phyloP scores from a whole-genome alignment of 2,113 vertebrate genomes.

The Condylura cristata region DNA sequence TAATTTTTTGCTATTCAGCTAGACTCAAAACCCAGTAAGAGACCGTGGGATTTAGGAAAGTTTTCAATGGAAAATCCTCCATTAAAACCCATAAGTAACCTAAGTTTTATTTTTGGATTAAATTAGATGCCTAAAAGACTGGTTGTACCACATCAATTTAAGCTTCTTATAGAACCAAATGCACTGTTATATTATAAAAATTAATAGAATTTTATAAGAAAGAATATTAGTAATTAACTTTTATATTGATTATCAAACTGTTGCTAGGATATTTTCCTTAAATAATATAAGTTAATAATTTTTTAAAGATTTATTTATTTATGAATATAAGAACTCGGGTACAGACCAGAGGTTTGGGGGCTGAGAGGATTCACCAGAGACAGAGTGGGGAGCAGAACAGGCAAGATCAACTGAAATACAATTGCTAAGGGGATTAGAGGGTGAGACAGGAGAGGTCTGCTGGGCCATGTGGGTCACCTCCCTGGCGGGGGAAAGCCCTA shows the following conservation, averaged over 20 bases:
- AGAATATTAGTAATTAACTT: background rate
- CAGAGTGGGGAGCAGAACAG: no score
- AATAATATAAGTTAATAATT: no score
- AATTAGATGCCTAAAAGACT: background rate
- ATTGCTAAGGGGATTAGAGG: no score
- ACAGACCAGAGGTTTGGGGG: no score
- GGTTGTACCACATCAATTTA: conserved; percentile 31
- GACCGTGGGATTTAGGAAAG: conserved; percentile 29
- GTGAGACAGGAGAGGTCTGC: no score
- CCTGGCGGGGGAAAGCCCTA: no score
- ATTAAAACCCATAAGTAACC: background rate
- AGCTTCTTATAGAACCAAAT: background rate
- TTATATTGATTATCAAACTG: conserved; percentile 20
- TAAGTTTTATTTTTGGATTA: conserved; percentile 36
- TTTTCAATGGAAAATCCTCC: conserved; percentile 1
- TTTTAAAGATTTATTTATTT: no score
- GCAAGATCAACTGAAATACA: no score
- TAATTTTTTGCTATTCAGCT: conserved; percentile 29
- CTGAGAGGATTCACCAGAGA: no score
- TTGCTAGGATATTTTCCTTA: background rate
- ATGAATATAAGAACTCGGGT: no score
- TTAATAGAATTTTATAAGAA: background rate
- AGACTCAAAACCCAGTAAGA: conserved; percentile 55
- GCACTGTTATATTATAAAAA: background rate
- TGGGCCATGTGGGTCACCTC: no score